Evolutionary conservation across 2,113 vertebrate genomes (phyloP).

Genomic region (Bos taurus): DNA sequence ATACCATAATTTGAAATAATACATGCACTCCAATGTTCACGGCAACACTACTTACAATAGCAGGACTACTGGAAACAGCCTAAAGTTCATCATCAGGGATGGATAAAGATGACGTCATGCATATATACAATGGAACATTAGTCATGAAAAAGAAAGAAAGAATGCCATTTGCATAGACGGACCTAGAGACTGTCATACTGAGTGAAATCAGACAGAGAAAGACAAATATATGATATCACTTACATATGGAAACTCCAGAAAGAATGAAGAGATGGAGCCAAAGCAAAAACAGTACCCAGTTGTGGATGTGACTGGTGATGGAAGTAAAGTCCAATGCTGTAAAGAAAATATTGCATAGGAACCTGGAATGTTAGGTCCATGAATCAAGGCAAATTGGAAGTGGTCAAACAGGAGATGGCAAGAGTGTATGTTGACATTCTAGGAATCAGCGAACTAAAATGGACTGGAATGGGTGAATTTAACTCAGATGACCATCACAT

Average conservation of each 20-base stretch:
- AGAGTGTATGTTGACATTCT: background rate
- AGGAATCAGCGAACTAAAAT: background rate
- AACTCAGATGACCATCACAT: background rate
- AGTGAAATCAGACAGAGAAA: background rate
- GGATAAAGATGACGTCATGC: background rate
- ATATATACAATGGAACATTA: background rate
- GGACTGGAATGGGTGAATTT: background rate
- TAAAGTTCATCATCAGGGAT: background rate
- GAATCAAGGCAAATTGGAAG: background rate
- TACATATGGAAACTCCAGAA: background rate
- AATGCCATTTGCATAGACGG: background rate
- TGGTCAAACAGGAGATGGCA: background rate
- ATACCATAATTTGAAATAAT: background rate
- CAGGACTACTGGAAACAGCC: background rate
- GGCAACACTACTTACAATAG: background rate
- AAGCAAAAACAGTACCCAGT: background rate
- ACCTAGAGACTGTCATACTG: background rate
- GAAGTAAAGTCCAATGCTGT: background rate
- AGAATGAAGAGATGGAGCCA: background rate
- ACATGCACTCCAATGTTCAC: background rate
- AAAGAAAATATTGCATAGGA: background rate
- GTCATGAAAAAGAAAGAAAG: background rate
- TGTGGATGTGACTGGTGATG: background rate
- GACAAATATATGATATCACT: background rate
- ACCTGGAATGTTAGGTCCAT: background rate